Base-by-base conservation (phyloP, 1,140 invertebrate species). In the Trachymyrmex cornetzi region DNA sequence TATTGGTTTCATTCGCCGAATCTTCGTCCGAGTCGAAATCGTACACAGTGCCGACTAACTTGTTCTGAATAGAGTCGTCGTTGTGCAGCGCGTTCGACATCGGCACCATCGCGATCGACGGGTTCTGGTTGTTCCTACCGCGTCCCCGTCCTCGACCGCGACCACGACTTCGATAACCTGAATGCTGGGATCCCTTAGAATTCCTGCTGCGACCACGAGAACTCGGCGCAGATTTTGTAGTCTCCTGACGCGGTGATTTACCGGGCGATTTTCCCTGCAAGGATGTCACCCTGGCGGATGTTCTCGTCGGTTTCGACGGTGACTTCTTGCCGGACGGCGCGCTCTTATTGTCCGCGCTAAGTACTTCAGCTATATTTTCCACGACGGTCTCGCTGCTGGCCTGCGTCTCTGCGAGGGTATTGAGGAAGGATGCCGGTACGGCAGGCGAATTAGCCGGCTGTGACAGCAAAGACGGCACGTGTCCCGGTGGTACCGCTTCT, bases 1-100 rank as follows among this genome's bases (percentile, higher is more conserved):
- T 97, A 89, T 96, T 97, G 44, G 97, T 96, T 82, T 97, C 97
- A 11, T 96, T 96, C 11, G 97, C 96, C 3, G 96, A 96, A 89
- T 98, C 98, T 89, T 98, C 98, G 87, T 98, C 97, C 82, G 98
- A 98, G 93, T 98, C 97, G 89, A 98, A 97, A 92, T 98, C 98
- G 88, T 98, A 99, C 1, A 98, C 98, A 1, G 98, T 98, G 3
- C 98, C 98, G 4, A 97, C 97, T 34, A 98, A 95, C 94, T 98
- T 98, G 91, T 97, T 97, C 77, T 97, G 97, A 61, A 97, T 97
- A 0, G 96, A 96, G 67, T 96, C 95, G 89, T 96, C 92, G 63
- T 94, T 92, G 67, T 95, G 92, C 30, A 95, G 93, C 64, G 82
- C 90, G 94, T 91, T 94, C 93, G 90, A 82, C 94, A 88, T 92